Percentiles rank a stretch among this genome's conserved stretches.
Conservation (phyloP, 2,797 vertebrate genomes). For the Ispidina lecontei region DNA sequence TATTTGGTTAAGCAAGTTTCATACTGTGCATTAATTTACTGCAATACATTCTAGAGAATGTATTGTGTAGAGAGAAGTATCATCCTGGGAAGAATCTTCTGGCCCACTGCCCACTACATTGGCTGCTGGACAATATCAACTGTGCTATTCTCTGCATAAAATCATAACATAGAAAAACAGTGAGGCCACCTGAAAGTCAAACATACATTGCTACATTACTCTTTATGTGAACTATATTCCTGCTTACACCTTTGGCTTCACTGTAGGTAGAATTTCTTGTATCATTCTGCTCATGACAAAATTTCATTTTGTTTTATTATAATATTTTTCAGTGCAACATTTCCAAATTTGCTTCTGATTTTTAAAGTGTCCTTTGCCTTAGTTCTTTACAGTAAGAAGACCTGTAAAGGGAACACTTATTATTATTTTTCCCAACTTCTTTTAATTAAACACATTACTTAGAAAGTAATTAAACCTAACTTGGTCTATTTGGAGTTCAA, state of each 20-base stretch:
- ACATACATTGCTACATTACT: neutral
- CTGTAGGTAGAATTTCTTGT: neutral
- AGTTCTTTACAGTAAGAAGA: neutral
- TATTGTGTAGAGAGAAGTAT: neutral
- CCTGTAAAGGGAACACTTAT: neutral
- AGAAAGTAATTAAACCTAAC: neutral
- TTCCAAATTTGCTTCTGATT: neutral
- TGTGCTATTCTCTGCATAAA: neutral
- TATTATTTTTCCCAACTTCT: neutral
- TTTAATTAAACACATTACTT: neutral
- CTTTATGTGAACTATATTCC: neutral
- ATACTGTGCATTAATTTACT: neutral
- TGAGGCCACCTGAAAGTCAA: neutral
- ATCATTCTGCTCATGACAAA: neutral
- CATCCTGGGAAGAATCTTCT: constrained; percentile 28
- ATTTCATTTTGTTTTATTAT: neutral
- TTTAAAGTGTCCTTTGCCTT: neutral
- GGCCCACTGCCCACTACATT: neutral
- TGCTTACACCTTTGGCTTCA: neutral
- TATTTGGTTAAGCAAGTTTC: constrained; percentile 30
- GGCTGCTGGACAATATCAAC: constrained; percentile 9
- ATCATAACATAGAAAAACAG: neutral
- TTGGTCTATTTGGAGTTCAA: neutral
- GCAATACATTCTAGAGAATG: neutral
- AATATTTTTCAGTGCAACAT: neutral